Conservation (phyloP, 2,888 invertebrate species). For the Drosophila mimica region DNA sequence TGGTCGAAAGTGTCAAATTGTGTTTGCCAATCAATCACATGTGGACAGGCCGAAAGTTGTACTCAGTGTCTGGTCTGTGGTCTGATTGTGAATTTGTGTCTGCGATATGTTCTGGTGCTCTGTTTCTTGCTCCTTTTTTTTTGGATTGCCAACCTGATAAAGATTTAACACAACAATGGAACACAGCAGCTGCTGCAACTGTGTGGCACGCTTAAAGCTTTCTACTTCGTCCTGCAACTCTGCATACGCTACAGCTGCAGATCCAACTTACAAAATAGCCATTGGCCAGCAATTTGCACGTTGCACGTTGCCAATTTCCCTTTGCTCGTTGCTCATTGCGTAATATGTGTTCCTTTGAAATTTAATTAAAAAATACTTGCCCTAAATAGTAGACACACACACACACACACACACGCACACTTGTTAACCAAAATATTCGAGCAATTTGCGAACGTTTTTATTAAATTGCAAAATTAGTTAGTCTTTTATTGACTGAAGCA, state of each 20-base stretch:
- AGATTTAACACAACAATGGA: conserved; percentile 40
- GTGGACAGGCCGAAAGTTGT: conserved; percentile 19
- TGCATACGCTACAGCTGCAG: conserved; percentile 6
- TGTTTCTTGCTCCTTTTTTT: conserved; percentile 7
- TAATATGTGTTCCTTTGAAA: conserved; percentile 52
- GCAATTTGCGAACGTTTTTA: conserved; percentile 64
- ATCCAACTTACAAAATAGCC: neutral
- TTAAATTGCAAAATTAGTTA: conserved; percentile 76
- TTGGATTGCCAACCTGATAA: conserved; percentile 27
- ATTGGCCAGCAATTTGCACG: conserved; percentile 30
- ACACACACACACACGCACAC: conserved; percentile 19
- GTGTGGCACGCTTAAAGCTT: conserved; percentile 7
- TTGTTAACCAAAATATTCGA: conserved; percentile 57
- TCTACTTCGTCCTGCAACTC: conserved; percentile 7
- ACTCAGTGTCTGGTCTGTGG: conserved; percentile 38
- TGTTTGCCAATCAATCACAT: conserved; percentile 79
- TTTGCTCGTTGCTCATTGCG: conserved; percentile 22
- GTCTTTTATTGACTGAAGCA: conserved; percentile 24
- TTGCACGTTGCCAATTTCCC: conserved; percentile 17
- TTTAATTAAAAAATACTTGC: conserved; percentile 77
- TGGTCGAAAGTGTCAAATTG: conserved; percentile 74
- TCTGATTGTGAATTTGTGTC: conserved; percentile 34
- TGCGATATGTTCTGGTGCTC: neutral
- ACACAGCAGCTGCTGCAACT: conserved; percentile 16
- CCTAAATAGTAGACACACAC: conserved; percentile 56